Percentiles rank a stretch among this genome's conserved stretches.
Evolutionary conservation across 2,888 invertebrate genomes (phyloP).

Genomic region (Eudasyphora cyanicolor): DNA sequence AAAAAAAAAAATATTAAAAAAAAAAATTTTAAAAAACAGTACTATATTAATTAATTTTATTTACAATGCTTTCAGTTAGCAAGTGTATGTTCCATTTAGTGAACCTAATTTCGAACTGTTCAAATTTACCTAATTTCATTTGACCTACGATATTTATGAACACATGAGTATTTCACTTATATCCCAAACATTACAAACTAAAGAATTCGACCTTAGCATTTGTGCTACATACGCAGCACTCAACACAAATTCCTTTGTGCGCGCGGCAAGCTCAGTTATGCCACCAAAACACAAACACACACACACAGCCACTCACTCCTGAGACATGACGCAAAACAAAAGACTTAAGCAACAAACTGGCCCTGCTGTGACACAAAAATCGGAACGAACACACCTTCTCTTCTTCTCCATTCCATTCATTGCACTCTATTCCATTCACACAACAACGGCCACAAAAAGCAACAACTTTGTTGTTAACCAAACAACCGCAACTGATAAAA

Average conservation of each 20-base stretch:
- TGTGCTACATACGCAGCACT: constrained; percentile 36
- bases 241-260: background rate
- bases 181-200: background rate
- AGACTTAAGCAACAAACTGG: constrained; percentile 42
- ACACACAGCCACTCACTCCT: background rate
- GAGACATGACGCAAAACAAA: constrained; percentile 34
- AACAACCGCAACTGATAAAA: constrained; percentile 49
- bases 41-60: too few relatives aligned
- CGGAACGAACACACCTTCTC: constrained; percentile 52
- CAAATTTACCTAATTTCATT: too few relatives aligned
- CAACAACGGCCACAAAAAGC: too few relatives aligned
- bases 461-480: background rate
- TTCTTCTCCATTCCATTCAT: too few relatives aligned
- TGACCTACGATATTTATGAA: too few relatives aligned
- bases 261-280: background rate
- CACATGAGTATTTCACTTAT: too few relatives aligned
- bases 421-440: too few relatives aligned
- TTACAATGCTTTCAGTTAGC: too few relatives aligned
- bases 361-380: constrained; percentile 30
- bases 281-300: background rate
- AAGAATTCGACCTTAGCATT: constrained; percentile 61
- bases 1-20: too few relatives aligned
- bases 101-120: too few relatives aligned
- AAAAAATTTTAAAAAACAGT: too few relatives aligned
- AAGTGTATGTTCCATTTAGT: too few relatives aligned